Evolutionary conservation across 2,888 invertebrate species (phyloP).

Genomic region (Hipparchia sbordonii): DNA sequence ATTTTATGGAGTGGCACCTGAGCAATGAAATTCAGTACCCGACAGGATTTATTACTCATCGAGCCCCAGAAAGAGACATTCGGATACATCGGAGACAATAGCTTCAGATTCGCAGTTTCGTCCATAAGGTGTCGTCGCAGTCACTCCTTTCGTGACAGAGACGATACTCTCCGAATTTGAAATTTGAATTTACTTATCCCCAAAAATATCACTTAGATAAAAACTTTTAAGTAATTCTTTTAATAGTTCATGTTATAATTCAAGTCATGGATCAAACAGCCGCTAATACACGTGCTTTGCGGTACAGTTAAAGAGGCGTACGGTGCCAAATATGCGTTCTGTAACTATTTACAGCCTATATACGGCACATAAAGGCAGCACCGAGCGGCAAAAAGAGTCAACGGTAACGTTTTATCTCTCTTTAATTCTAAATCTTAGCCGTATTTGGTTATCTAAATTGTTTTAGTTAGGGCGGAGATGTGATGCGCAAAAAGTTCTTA

Average conservation of each 20-base stretch:
- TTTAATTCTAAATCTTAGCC: conserved; percentile 46
- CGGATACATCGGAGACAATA: no score
- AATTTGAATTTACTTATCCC: no score
- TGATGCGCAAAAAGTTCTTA: conserved; percentile 40
- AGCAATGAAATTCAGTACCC: no score
- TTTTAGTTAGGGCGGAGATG: conserved; percentile 39
- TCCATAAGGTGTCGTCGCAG: no score
- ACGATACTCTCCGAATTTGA: no score
- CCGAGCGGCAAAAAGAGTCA: conserved; percentile 53
- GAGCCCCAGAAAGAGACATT: no score
- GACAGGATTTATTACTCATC: no score
- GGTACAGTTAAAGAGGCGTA: conserved; percentile 68
- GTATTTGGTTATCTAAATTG: conserved; percentile 54
- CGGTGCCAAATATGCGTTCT: conserved; percentile 77
- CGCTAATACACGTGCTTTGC: conserved; percentile 75
- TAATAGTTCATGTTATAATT: conserved; percentile 51
- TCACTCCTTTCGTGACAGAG: no score
- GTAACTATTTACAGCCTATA: conserved; percentile 70
- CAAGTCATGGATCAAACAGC: conserved; percentile 42
- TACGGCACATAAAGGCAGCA: conserved; percentile 69
- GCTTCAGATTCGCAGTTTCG: no score
- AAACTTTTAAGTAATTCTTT: neutral
- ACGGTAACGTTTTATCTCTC: conserved; percentile 45
- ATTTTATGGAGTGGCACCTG: no score
- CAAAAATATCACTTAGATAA: neutral